phyloP scores from a whole-genome alignment of 35 echinoderm and acorn worm species.

The Apostichopus japonicus region DNA sequence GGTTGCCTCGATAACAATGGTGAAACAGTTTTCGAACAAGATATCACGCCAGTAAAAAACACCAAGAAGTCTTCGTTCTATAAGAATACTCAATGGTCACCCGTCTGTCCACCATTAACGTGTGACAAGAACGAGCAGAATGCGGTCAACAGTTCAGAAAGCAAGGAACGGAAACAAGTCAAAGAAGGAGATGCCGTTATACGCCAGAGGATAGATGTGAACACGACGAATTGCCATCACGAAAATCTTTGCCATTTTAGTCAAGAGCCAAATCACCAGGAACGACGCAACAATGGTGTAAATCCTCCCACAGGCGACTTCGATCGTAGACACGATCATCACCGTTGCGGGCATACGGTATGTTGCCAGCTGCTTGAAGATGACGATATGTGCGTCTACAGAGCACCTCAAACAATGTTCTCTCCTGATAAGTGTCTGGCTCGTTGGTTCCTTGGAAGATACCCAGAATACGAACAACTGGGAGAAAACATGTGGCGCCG shows the following conservation, averaged over 20 bases:
- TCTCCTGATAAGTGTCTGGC: background rate
- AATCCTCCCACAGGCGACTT: background rate
- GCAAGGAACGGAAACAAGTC: no score
- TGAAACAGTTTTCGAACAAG: background rate
- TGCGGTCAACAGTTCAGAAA: background rate
- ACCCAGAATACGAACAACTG: slow-evolving; percentile 11
- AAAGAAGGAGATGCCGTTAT: no score
- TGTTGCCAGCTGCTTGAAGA: background rate
- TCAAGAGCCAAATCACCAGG: background rate
- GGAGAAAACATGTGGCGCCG: slow-evolving; percentile 1
- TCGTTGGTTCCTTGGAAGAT: slow-evolving; percentile 26
- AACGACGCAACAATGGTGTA: background rate
- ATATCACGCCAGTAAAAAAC: background rate
- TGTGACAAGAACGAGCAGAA: background rate
- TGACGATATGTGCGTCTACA: background rate
- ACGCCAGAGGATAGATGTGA: no score
- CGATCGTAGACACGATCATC: background rate
- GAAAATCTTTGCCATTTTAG: background rate
- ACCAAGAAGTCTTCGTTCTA: background rate
- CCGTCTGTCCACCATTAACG: background rate
- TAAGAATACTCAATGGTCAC: background rate
- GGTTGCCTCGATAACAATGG: background rate
- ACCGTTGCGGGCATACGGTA: background rate
- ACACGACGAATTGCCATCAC: no score
- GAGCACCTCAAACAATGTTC: background rate